Evolutionary conservation across 2,113 vertebrate genomes (phyloP).

Genomic region (Muntiacus muntjak): DNA sequence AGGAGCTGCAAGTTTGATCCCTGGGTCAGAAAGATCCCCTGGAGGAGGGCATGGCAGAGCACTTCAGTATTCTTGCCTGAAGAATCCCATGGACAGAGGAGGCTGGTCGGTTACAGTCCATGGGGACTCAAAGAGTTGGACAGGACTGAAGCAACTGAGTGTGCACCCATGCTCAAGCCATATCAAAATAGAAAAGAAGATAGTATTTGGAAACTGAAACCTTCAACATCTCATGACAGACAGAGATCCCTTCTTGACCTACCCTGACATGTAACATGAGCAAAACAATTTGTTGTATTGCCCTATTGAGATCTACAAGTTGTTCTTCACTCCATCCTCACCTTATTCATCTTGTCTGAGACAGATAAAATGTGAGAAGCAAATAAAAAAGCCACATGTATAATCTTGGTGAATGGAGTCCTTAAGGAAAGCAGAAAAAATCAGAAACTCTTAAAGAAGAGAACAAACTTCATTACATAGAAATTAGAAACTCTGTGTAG

Average conservation of each 20-base stretch:
- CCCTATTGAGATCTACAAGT: neutral
- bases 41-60: neutral
- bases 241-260: neutral
- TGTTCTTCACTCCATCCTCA: neutral
- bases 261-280: neutral
- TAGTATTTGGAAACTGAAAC: neutral
- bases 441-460: neutral
- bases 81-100: neutral
- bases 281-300: neutral
- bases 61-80: neutral
- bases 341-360: neutral
- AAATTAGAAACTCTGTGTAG: neutral
- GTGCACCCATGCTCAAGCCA: neutral
- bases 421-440: neutral
- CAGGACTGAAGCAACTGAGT: neutral
- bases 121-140: neutral
- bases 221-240: neutral
- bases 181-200: neutral
- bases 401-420: neutral
- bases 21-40: neutral
- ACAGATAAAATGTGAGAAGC: neutral
- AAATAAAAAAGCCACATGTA: neutral
- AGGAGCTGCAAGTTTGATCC: neutral
- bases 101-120: neutral
- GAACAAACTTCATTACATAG: neutral